Conservation (phyloP, 1,140 invertebrate species). For the Dufourea novaeangliae region DNA sequence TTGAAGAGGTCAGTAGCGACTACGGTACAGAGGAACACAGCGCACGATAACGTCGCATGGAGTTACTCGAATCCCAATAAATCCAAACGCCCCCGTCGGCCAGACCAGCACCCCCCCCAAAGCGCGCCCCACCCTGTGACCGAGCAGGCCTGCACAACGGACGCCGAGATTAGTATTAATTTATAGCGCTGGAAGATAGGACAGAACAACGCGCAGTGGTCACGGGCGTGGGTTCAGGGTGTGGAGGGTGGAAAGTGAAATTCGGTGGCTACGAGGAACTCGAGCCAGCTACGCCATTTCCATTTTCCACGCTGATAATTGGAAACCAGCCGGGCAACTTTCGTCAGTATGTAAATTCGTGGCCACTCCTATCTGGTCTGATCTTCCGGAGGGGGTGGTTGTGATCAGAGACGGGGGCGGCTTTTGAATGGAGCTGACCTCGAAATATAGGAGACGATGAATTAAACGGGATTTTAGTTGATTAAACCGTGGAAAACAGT, state of each 20-base stretch:
- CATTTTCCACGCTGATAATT: slow-evolving; percentile 66
- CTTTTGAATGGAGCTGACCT: slow-evolving; percentile 4
- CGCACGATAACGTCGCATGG: slow-evolving; percentile 62
- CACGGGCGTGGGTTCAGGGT: slow-evolving; percentile 13
- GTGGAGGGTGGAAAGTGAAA: slow-evolving; percentile 66
- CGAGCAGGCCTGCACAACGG: slow-evolving; percentile 59
- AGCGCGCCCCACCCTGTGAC: slow-evolving; percentile 13
- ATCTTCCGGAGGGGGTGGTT: slow-evolving; percentile 1
- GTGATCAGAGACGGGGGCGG: not conserved
- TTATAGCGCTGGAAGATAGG: slow-evolving; percentile 68
- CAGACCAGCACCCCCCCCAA: slow-evolving; percentile 35
- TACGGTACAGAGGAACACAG: slow-evolving; percentile 35
- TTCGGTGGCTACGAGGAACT: slow-evolving; percentile 57
- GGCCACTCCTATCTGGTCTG: slow-evolving; percentile 12
- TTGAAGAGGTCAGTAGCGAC: slow-evolving; percentile 52
- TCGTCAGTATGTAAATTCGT: slow-evolving; percentile 53
- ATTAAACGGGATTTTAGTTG: not conserved
- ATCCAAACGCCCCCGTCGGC: slow-evolving; percentile 55
- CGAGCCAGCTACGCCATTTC: slow-evolving; percentile 55
- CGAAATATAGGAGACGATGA: not conserved
- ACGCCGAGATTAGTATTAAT: slow-evolving; percentile 70
- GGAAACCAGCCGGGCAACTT: slow-evolving; percentile 57
- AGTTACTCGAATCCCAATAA: slow-evolving; percentile 71
- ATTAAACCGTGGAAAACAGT: slow-evolving; percentile 3
- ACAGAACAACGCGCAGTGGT: slow-evolving; percentile 43